A percentile compares a stretch with the other conserved stretches of the same genome.
Conservation (phyloP, 2,888 invertebrate genomes). For the Acleris emargana region DNA sequence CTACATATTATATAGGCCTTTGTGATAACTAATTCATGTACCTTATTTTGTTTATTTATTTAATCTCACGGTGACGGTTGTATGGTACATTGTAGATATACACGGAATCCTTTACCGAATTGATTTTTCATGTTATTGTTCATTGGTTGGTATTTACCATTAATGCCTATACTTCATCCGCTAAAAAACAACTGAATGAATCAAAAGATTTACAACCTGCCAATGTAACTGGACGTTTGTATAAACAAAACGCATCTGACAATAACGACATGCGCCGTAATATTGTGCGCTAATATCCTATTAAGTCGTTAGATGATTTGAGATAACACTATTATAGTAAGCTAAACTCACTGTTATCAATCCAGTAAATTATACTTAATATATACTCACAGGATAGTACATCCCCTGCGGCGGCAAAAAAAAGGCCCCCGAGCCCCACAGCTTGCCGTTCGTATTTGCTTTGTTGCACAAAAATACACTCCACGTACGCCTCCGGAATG, state of each 20-base stretch:
- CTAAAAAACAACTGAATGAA: conserved; percentile 5
- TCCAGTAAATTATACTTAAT: conserved; percentile 38
- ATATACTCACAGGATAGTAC: conserved; percentile 96
- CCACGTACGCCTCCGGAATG: conserved; percentile 72
- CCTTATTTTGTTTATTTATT: conserved; percentile 4
- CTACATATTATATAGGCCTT: neutral
- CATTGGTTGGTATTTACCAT: neutral
- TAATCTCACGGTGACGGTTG: conserved; percentile 15
- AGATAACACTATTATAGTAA: conserved; percentile 37
- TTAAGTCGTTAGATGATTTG: conserved; percentile 33
- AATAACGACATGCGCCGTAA: conserved; percentile 62
- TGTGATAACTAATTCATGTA: conserved; percentile 22
- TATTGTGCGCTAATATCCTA: conserved; percentile 41
- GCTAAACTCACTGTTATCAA: conserved; percentile 34
- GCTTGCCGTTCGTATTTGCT: conserved; percentile 93
- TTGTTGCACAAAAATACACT: conserved; percentile 84
- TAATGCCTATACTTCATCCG: neutral
- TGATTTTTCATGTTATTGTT: neutral
- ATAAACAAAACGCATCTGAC: conserved; percentile 38
- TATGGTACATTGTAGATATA: neutral
- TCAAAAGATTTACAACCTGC: conserved; percentile 7
- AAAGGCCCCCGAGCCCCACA: conserved; percentile 98
- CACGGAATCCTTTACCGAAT: neutral
- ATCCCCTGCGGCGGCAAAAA: conserved; percentile 98
- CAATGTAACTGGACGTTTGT: conserved; percentile 26